Base-by-base conservation (phyloP, 2,888 invertebrate genomes). In the Stenodera caucasica region DNA sequence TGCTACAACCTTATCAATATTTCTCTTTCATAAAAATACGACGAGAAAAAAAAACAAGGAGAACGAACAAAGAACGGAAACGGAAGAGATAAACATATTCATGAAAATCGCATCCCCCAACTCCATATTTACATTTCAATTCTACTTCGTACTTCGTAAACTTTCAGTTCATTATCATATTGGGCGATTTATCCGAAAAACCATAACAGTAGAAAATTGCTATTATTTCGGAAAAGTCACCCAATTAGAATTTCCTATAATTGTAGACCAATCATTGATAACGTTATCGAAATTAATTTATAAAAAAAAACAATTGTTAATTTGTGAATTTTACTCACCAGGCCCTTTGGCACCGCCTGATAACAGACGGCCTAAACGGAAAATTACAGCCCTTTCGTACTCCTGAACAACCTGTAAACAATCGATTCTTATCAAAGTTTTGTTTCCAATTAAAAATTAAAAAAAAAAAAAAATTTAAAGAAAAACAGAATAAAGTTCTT, bases 381-480 rank as follows among this genome's bases (percentile, higher is more conserved):
- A 97, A 78, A 97, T 97, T 33, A 97, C 96, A 0, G 96, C 96
- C 65, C 97, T 84, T 80, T 97, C 96, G 79, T 97, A 97, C 77
- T 97, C 96, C 77, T 95, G 95, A 2, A 97, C 96, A 37, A 97
- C 96, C 96, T 96, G 75, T 12, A 73, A 63, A 56, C 11, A 49
- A 15, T 26, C 7, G 26, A 26, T 26, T 26, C 7, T 26, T 7
- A 26, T 7, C 26, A 26, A 5, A 26, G 4, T 26, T 26, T 26
- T 3, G 7, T 26, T 26, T 26, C 7, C 7, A 6, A 6, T 3
- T 26, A 26, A 26, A 26, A 26, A 26, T 26, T 7, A 26, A 26
- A 3, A 26, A 26, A 26, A 26, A 6, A n/a, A n/a, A n/a, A n/a
- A n/a, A n/a, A n/a, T n/a, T n/a, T n/a, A n/a, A n/a, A n/a, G n/a